A percentile compares a stretch with the other conserved stretches of the same genome.
phyloP scores from a whole-genome alignment of 2,888 invertebrate genomes.

The Spialia ferax region DNA sequence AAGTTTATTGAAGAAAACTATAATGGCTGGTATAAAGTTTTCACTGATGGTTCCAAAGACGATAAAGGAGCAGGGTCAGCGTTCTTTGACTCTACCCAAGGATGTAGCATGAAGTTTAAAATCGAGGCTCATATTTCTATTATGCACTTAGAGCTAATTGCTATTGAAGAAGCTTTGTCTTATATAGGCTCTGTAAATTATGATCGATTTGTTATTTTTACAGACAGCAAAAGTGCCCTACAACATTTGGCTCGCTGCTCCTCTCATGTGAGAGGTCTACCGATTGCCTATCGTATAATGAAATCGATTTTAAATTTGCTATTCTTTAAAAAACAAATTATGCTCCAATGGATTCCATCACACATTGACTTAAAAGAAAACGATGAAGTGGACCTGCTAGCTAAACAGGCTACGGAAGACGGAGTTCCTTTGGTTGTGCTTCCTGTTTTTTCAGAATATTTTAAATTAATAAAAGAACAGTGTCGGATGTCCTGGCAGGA shows the following conservation, averaged over 20 bases:
- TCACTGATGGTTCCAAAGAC: neutral
- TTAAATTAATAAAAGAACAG: neutral
- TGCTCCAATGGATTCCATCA: conserved; percentile 3
- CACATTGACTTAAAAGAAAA: conserved; percentile 2
- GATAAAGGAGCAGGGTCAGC: neutral
- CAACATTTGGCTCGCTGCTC: neutral
- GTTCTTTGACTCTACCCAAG: neutral
- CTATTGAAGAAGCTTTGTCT: conserved; percentile 1
- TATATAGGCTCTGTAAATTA: neutral
- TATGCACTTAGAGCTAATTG: neutral
- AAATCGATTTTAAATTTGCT: neutral
- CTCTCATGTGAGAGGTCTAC: neutral
- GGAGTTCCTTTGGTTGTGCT: neutral
- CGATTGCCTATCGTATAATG: neutral
- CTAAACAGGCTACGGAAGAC: neutral
- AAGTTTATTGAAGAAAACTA: neutral
- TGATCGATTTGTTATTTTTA: neutral
- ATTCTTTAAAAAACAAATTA: neutral
- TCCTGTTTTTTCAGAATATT: neutral
- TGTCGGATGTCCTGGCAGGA: neutral
- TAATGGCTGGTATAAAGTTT: neutral
- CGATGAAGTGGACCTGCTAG: neutral
- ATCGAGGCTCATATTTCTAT: neutral
- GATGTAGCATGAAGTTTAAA: neutral
- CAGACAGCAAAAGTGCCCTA: neutral